Base-by-base conservation (phyloP, 2,888 invertebrate genomes). In the Lymantria monacha region DNA sequence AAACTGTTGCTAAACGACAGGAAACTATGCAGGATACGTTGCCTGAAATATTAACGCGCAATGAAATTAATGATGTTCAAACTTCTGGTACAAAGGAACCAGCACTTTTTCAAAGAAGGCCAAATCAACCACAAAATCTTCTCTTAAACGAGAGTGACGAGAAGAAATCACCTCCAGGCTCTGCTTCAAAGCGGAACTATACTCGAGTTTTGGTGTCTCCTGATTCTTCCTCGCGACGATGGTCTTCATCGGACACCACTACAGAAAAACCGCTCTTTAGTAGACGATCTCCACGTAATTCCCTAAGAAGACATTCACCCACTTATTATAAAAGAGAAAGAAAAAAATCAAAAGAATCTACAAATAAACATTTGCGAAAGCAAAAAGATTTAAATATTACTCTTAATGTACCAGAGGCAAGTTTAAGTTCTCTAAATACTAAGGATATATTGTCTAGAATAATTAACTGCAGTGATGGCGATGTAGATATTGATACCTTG, bases 401-500 rank as follows among this genome's bases (percentile, higher is more conserved):
- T 1, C 70, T 91, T 8, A 87, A 87, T 53, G 89, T 91, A 9
- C 89, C 90, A 40, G 77, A 88, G 72, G 85, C 87, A 68, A 86
- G 83, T 48, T 66, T 91, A 49, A 68, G 75, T 57, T 85, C 86
- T 9, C 74, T 91, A 11, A 86, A 87, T 56, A 87, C 88, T 2
- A 77, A 83, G 61, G 87, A 90, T 66, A 89, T 92, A 59, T 69
- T 92, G 9, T 76, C 81, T 3, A 81, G 90, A 59, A 90, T 91
- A 41, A 84, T 91, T 38, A 81, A 82, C 53, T 91, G 91, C 60
- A 83, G 78, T 53, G 87, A 88, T 60, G 73, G 69, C 50, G 91
- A 91, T 57, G 88, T 92, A 48, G 89, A 92, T 55, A 87, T 93
- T 41, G 77, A 83, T 47, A 91, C 92, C 40, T 73, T 93, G 43